Evolutionary conservation across 2,888 invertebrate species (phyloP).

Genomic region (Sthenelais limicola): DNA sequence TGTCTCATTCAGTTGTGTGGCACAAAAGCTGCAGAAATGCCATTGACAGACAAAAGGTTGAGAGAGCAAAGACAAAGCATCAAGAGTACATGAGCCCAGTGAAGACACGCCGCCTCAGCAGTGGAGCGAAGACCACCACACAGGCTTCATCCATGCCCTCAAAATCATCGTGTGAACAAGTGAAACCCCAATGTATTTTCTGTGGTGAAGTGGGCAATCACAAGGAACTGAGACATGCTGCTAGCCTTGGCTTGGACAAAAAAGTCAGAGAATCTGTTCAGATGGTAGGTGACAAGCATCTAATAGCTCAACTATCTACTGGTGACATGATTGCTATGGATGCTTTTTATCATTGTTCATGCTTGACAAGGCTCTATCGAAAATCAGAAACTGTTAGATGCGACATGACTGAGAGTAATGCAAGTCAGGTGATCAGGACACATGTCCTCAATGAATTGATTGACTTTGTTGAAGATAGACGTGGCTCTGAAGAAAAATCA

Average conservation of each 20-base stretch:
- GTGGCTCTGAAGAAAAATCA: slow-evolving; percentile 15
- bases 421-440: too few relatives aligned
- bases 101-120: slow-evolving; percentile 1
- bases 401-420: slow-evolving; percentile 5
- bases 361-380: neutral
- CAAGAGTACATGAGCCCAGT: slow-evolving; percentile 5
- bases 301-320: neutral
- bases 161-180: slow-evolving; percentile 1
- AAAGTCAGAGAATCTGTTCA: neutral
- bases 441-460: slow-evolving; percentile 13
- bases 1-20: too few relatives aligned
- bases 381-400: slow-evolving; percentile 13
- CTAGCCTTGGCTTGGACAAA: slow-evolving; percentile 10
- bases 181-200: neutral
- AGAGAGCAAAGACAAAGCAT: too few relatives aligned
- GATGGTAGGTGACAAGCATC: neutral
- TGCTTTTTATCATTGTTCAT: slow-evolving; percentile 19
- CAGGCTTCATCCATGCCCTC: slow-evolving; percentile 4
- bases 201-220: slow-evolving; percentile 4
- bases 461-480: neutral
- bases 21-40: too few relatives aligned
- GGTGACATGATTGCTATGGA: too few relatives aligned
- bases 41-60: too few relatives aligned
- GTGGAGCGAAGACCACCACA: neutral
- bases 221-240: slow-evolving; percentile 1